Evolutionary conservation across 1,140 invertebrate genomes (phyloP).

Genomic region (Drosophila teissieri): DNA sequence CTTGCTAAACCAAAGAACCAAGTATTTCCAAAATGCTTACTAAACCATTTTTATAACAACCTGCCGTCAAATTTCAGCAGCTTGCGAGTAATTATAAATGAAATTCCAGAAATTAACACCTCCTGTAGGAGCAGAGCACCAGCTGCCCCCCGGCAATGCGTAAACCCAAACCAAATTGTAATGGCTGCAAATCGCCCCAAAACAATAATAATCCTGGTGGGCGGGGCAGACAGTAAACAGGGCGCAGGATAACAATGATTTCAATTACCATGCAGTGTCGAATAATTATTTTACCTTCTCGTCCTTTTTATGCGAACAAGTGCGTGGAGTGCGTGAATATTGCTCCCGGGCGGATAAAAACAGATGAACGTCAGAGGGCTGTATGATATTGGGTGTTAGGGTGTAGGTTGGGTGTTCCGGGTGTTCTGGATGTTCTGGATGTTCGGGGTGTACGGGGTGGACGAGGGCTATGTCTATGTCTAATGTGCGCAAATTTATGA

Average conservation of each 20-base stretch:
- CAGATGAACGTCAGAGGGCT: slow-evolving; percentile 61
- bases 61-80: not conserved
- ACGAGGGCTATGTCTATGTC: slow-evolving; percentile 82
- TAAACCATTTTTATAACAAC: slow-evolving; percentile 12
- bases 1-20: too few relatives aligned
- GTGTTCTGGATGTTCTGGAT: not conserved
- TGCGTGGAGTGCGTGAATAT: slow-evolving; percentile 81
- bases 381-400: not conserved
- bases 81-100: slow-evolving; percentile 46
- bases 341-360: slow-evolving; percentile 83
- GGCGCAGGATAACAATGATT: slow-evolving; percentile 77
- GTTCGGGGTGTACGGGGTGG: slow-evolving; percentile 21
- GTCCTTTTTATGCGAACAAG: slow-evolving; percentile 68
- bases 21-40: slow-evolving; percentile 1
- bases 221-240: slow-evolving; percentile 42
- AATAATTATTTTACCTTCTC: slow-evolving; percentile 82
- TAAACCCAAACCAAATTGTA: slow-evolving; percentile 40
- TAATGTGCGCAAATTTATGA: slow-evolving; percentile 84
- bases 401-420: slow-evolving; percentile 1
- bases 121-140: slow-evolving; percentile 5
- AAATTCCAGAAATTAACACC: slow-evolving; percentile 71
- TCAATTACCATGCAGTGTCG: slow-evolving; percentile 83
- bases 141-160: not conserved
- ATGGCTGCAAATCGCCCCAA: slow-evolving; percentile 54
- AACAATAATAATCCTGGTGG: slow-evolving; percentile 72